Evolutionary conservation across 2,797 vertebrate genomes (phyloP), one percentile per base, ranked within the genome.

Genomic region (Muraenolepis orangiensis): DNA sequence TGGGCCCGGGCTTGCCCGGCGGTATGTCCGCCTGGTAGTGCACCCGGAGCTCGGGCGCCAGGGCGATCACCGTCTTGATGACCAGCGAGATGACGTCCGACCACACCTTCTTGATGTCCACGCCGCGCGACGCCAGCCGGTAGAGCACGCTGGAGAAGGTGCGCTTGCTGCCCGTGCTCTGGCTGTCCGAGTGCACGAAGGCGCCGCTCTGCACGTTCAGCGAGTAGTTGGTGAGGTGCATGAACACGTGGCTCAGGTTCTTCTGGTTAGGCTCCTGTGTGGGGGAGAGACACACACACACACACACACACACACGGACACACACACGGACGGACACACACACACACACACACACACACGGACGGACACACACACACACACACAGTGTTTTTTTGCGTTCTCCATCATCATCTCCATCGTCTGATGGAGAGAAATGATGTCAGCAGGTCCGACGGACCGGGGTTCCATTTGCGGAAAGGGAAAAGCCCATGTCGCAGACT

Each of bases 201-300:
- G 98, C 97, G 18, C 94, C 91, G 0, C 97, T 99, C 72, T 99
- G 98, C 83, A 99, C 89, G 73, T 99, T 99, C 68, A 99, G 93
- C 0, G 98, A 98, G 78, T 99, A 99, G 93, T 99, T 99, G 70
- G 97, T 99, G 76, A 99, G 89, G 90, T 99, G 98, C 98, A 99
- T 99, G 83, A 96, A 99, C 82, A 98, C 93, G 29, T 94, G 96
- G 90, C 94, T 96, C 78, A 99, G 93, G 74, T 99, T 99, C 91
- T 95, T 96, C 82, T 96, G 90, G 81, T 84, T 94, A 61, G 97
- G 98, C 84, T 98, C 97, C 91, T 94, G 68, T 16, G 18, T 13
- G 4, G 51, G 16, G 51, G 23, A 20, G 0, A 51, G 16, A 20
- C 42, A 51, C 2, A 1, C 18, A 51, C 16, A 1, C 42, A 51